A percentile compares a stretch with the other conserved stretches of the same genome.
These are phyloP conservation scores for Edolisoma coerulescens DNA, from an alignment of 2,113 vertebrate species.

Conservation along the genomic window DNA sequence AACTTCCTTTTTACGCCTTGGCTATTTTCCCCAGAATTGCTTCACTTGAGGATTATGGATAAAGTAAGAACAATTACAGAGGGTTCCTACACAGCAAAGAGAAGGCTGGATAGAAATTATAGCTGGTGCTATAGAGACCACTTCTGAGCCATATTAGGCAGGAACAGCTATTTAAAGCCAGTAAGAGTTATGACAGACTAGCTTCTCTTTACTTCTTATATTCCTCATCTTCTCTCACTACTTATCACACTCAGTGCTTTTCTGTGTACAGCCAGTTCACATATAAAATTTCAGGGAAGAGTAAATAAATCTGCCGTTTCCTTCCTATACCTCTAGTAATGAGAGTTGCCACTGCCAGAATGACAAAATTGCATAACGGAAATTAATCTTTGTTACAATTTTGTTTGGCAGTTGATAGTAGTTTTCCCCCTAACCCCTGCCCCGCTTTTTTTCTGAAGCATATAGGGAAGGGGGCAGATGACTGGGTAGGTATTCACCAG, in stretches of 20 bases:
- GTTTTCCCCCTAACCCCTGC: background rate
- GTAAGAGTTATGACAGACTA: background rate
- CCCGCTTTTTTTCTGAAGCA: background rate
- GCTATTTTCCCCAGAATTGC: background rate
- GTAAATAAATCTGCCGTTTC: background rate
- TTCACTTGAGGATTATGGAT: background rate
- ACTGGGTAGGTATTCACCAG: background rate
- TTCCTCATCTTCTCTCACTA: background rate
- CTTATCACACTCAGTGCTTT: background rate
- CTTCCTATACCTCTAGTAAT: background rate
- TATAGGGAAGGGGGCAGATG: background rate
- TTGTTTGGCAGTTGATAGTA: background rate
- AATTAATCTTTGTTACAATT: background rate
- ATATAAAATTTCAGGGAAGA: background rate
- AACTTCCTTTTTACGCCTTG: background rate
- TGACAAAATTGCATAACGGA: background rate
- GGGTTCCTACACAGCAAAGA: background rate
- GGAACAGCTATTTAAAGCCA: background rate
- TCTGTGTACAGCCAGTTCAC: background rate
- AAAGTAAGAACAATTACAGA: background rate
- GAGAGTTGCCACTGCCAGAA: background rate
- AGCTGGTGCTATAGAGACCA: background rate
- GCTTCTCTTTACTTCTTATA: background rate
- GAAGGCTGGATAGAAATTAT: background rate
- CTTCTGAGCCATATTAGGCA: background rate